Evolutionary conservation across 2,113 vertebrate genomes (phyloP).

Genomic region (Ailuropoda melanoleuca): DNA sequence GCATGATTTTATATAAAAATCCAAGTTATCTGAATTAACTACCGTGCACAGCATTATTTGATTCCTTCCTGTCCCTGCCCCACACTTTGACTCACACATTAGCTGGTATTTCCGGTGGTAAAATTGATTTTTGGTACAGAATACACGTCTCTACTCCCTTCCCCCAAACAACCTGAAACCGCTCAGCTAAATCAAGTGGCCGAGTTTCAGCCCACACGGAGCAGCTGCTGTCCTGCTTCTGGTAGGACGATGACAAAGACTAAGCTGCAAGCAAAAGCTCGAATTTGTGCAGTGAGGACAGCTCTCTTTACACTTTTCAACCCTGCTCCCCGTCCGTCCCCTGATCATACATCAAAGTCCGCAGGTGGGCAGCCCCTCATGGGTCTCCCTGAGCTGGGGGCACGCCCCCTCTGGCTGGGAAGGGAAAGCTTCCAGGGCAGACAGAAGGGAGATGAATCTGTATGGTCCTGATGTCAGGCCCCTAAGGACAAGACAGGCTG

Average conservation of each 20-base stretch:
- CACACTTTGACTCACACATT: background rate
- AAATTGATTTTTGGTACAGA: background rate
- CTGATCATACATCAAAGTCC: background rate
- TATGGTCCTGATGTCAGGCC: background rate
- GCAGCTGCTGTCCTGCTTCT: background rate
- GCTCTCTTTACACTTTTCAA: background rate
- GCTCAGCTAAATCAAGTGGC: background rate
- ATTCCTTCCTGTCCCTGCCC: background rate
- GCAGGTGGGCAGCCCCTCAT: fast-evolving
- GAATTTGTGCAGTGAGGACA: background rate
- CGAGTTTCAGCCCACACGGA: background rate
- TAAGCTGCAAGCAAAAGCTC: background rate
- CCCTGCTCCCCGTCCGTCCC: too few relatives aligned
- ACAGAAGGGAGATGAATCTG: background rate
- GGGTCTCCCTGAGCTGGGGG: background rate
- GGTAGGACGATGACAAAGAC: background rate
- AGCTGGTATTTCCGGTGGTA: background rate
- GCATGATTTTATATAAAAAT: background rate
- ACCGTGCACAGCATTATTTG: background rate
- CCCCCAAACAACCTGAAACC: background rate
- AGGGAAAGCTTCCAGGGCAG: fast-evolving
- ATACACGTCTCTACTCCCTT: background rate
- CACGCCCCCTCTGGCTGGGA: too few relatives aligned
- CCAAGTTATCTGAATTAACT: background rate
- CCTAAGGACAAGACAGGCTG: background rate